Conservation (phyloP, 2,113 vertebrate genomes). For the Cryptomyrus ogoouensis region DNA sequence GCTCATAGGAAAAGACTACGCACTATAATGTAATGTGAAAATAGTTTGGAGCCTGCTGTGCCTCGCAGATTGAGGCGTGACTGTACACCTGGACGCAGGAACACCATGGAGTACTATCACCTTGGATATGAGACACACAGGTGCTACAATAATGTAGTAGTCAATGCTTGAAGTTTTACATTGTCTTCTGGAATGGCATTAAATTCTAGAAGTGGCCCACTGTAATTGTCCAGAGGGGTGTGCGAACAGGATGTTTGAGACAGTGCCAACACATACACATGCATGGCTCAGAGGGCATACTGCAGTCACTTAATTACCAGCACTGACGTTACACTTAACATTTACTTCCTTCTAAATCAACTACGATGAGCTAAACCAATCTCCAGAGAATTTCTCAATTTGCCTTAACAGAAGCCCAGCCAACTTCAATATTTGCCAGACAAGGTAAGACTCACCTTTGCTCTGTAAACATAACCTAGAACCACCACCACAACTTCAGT, state of each 20-base stretch:
- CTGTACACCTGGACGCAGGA: neutral
- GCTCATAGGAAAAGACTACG: neutral
- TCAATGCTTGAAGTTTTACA: neutral
- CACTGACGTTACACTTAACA: neutral
- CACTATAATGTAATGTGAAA: neutral
- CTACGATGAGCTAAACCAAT: neutral
- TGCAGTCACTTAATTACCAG: neutral
- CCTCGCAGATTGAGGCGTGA: neutral
- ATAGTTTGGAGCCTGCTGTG: neutral
- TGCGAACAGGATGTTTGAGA: neutral
- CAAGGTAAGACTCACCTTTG: constrained; percentile 72
- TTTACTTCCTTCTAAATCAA: neutral
- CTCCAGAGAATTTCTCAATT: neutral
- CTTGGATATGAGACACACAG: neutral
- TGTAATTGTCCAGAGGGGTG: neutral
- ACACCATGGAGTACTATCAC: neutral
- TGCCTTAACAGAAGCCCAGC: neutral
- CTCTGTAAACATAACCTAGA: constrained; percentile 93
- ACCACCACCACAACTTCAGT: constrained; percentile 94
- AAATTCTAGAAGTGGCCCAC: neutral
- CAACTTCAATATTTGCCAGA: constrained; percentile 16
- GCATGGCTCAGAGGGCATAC: neutral
- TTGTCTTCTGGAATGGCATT: neutral
- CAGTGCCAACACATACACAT: neutral
- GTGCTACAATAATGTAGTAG: neutral